phyloP scores from a whole-genome alignment of 30 jellyfish, hydroid and myxozoan genomes.

The Aurelia sp. region DNA sequence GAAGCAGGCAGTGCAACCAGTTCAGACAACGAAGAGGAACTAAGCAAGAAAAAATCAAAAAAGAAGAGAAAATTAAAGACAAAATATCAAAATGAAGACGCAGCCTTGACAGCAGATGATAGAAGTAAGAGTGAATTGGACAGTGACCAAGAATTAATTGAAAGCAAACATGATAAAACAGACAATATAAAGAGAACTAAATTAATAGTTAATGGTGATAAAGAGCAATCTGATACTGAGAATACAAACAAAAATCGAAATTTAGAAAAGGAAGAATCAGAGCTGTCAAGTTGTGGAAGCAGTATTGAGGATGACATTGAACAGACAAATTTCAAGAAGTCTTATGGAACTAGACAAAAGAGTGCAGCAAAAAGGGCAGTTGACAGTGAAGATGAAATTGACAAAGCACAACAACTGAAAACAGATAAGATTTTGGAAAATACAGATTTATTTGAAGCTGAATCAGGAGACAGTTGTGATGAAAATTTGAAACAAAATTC shows the following conservation, averaged over 20 bases:
- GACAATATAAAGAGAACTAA: not conserved
- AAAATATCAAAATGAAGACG: not conserved
- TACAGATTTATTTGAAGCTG: constrained; percentile 58
- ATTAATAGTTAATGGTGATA: not conserved
- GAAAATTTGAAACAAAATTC: not conserved
- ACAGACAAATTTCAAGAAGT: not conserved
- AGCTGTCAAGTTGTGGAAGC: not conserved
- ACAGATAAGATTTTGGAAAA: constrained; percentile 15
- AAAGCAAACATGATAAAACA: not conserved
- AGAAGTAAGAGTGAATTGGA: no score
- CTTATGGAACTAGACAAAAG: constrained; percentile 32
- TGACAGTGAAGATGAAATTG: constrained; percentile 2
- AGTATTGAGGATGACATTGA: constrained; percentile 8
- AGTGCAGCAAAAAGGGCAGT: not conserved
- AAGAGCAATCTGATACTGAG: not conserved
- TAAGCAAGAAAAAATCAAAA: not conserved
- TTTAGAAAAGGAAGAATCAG: constrained; percentile 11
- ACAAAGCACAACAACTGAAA: constrained; percentile 17
- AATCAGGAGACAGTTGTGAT: constrained; percentile 17
- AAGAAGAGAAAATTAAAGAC: not conserved
- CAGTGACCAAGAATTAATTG: no score
- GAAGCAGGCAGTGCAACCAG: not conserved
- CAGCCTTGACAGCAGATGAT: not conserved
- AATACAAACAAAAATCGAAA: not conserved
- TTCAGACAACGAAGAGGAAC: not conserved